Base-by-base conservation (phyloP, 2,888 invertebrate genomes). In the Hylaea fasciaria region DNA sequence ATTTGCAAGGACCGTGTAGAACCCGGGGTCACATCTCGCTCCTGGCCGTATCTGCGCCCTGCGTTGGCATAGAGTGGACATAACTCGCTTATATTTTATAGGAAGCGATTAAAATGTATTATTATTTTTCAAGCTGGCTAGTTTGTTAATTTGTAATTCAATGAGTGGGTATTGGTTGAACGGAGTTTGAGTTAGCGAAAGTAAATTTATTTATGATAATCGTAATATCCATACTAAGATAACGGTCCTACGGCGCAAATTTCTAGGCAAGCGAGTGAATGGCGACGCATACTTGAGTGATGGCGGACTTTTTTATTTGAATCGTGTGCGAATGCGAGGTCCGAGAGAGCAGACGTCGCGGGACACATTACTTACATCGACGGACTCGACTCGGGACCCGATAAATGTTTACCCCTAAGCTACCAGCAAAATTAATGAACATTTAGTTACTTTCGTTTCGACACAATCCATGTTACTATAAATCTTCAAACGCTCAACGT, bases 261-360 rank as follows among this genome's bases (percentile, higher is more conserved):
- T 89, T 87, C 87, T 86, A 84, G 87, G 86, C 87, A 84, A 82
- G 83, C 86, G 83, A 85, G 86, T 87, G 88, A 89, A 91, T 88
- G 85, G 89, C 86, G 88, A 82, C 88, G 92, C 91, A 91, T 92
- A 91, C 89, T 92, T 91, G 91, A 91, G 89, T 91, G 91, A 91
- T 87, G 84, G 87, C 81, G 89, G 87, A 87, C 91, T 92, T 91
- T 91, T 91, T 91, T 92, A 92, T 92, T 92, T 91, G 91, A 92
- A 89, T 90, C 92, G 92, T 92, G 92, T 89, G 81, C 81, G 89
- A 91, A 92, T 92, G 92, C 86, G 86, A 73, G 78, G 74, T 80
- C 82, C 77, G 81, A 82, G 69, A 76, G 74, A 70, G 69, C 71
- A 76, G 74, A 75, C 73, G 71, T 72, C 70, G 72, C 68, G 76